phyloP scores from a whole-genome alignment of 2,113 vertebrate genomes.

The Bos javanicus region DNA sequence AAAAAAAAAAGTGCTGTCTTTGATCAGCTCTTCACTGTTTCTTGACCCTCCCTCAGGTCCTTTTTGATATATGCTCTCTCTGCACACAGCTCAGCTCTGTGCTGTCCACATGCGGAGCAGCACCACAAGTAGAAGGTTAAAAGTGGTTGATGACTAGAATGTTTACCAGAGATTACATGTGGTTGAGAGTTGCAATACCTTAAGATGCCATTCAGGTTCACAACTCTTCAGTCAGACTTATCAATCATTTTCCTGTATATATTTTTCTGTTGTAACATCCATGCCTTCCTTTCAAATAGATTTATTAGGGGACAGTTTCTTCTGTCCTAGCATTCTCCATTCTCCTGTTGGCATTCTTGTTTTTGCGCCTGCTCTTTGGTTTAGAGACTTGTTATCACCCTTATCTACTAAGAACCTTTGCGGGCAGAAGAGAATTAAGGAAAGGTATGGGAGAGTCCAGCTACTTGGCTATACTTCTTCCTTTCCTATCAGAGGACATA shows the following conservation, averaged over 20 bases:
- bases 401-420: neutral
- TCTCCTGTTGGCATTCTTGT: neutral
- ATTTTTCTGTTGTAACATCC: neutral
- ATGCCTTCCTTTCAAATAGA: slow-evolving; percentile 7
- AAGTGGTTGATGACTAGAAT: neutral
- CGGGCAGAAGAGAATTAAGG: neutral
- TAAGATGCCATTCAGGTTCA: neutral
- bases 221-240: neutral
- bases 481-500: neutral
- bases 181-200: slow-evolving; percentile 17
- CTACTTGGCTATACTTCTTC: neutral
- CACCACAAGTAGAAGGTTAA: neutral
- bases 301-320: neutral
- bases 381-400: neutral
- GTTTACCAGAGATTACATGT: neutral
- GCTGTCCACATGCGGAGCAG: neutral
- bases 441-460: neutral
- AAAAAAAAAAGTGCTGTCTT: neutral
- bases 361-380: slow-evolving; percentile 1
- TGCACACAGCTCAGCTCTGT: neutral
- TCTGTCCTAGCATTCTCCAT: neutral
- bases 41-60: neutral
- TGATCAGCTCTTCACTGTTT: neutral
- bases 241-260: slow-evolving; percentile 8
- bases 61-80: neutral